These are phyloP conservation scores for Sinonovacula constricta DNA, from an alignment of 1,140 invertebrate genomes.

Conservation along the genomic window DNA sequence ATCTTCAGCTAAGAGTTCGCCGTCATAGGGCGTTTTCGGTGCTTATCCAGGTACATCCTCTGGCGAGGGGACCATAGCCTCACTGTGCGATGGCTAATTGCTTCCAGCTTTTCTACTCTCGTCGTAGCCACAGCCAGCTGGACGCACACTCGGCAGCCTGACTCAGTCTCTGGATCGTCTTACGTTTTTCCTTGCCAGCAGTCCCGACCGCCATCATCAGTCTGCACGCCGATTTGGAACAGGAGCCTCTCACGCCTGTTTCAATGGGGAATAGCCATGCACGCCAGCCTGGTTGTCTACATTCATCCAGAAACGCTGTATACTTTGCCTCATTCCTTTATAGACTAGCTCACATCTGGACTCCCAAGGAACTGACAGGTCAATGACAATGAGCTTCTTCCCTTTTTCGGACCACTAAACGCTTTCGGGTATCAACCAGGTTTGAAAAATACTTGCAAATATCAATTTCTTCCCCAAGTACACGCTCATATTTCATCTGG, in stretches of 20 bases:
- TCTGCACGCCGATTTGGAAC: conserved; percentile 11
- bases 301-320: conserved; percentile 18
- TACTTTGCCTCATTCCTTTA: conserved; percentile 31
- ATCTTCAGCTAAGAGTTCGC: conserved; percentile 20
- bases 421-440: conserved; percentile 6
- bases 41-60: not conserved
- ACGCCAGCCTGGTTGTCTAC: not conserved
- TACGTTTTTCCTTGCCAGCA: not conserved
- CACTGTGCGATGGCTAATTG: conserved; percentile 4
- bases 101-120: conserved; percentile 40
- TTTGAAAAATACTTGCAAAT: conserved; percentile 18
- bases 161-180: conserved; percentile 25
- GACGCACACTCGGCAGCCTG: conserved; percentile 26
- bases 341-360: conserved; percentile 23
- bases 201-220: no score
- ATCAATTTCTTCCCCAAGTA: not conserved
- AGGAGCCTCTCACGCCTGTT: conserved; percentile 18
- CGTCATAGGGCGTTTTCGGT: conserved; percentile 1
- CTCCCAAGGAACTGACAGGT: conserved; percentile 29
- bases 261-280: conserved; percentile 26
- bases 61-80: not conserved
- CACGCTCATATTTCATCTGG: conserved; percentile 12
- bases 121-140: no score
- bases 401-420: conserved; percentile 11
- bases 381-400: conserved; percentile 24